phyloP scores from a whole-genome alignment of 2,113 vertebrate species.

The Leucopsar rothschildi region DNA sequence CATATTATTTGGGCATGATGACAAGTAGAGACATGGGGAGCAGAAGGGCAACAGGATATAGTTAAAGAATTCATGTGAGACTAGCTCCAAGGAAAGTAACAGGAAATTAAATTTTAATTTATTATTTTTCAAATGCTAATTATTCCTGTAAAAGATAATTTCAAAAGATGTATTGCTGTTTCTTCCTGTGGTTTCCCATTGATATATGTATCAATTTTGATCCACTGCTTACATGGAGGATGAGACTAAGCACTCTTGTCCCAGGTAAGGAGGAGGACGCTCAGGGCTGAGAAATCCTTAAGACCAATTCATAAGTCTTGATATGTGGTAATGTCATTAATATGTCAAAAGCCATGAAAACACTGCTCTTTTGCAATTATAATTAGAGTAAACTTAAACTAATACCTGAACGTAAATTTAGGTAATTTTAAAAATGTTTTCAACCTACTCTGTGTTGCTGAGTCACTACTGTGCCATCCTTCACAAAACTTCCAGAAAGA shows the following conservation, averaged over 20 bases:
- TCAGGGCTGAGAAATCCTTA: neutral
- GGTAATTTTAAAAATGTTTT: neutral
- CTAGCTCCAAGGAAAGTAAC: neutral
- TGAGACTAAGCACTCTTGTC: neutral
- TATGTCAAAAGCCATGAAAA: neutral
- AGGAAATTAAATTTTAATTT: neutral
- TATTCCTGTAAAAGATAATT: neutral
- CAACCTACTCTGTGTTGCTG: neutral
- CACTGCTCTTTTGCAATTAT: neutral
- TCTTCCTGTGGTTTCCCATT: neutral
- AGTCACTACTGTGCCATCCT: neutral
- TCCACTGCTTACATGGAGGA: neutral
- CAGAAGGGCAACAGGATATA: neutral
- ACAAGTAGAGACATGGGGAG: neutral
- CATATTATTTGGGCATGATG: neutral
- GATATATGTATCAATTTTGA: neutral
- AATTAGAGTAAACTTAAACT: neutral
- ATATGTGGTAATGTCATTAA: neutral
- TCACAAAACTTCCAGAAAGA: neutral
- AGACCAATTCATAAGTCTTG: neutral
- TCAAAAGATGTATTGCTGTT: neutral
- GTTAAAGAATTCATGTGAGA: neutral
- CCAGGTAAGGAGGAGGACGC: fast-evolving
- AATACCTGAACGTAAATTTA: neutral
- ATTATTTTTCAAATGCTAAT: neutral